Percentiles rank a stretch among this genome's conserved stretches.
These are phyloP conservation scores for Antigone vipio DNA, from an alignment of 2,113 vertebrate species.

Conservation along the genomic window DNA sequence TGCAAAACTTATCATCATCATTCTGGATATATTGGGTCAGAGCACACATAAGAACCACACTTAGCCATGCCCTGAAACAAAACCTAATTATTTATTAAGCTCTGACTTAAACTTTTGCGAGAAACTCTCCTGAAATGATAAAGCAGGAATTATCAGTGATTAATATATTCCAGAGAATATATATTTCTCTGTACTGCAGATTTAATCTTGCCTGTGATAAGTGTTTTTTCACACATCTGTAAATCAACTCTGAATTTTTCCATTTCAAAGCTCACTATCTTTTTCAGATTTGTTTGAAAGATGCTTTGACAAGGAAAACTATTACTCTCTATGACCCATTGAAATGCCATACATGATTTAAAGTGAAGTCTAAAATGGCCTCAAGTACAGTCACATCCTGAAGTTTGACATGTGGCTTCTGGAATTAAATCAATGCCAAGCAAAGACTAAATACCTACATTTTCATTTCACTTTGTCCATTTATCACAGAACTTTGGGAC, in stretches of 20 bases:
- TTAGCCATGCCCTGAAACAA: neutral
- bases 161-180: neutral
- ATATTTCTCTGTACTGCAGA: neutral
- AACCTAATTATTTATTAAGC: neutral
- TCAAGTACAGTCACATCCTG: neutral
- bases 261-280: slow-evolving; percentile 10
- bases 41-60: neutral
- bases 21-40: rapidly evolving
- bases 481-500: slow-evolving; percentile 1
- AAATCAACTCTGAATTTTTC: slow-evolving; percentile 22
- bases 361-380: slow-evolving; percentile 11
- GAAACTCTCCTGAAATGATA: neutral
- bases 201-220: neutral
- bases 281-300: slow-evolving; percentile 27
- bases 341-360: slow-evolving; percentile 23
- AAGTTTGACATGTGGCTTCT: neutral
- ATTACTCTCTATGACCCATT: slow-evolving; percentile 40
- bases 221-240: neutral
- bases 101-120: neutral
- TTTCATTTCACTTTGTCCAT: neutral
- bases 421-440: neutral
- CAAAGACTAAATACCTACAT: neutral
- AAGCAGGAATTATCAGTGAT: neutral
- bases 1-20: rapidly evolving
- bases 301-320: slow-evolving; percentile 34